phyloP scores from a whole-genome alignment of 2,888 invertebrate species.

The Spicauda simplicius region DNA sequence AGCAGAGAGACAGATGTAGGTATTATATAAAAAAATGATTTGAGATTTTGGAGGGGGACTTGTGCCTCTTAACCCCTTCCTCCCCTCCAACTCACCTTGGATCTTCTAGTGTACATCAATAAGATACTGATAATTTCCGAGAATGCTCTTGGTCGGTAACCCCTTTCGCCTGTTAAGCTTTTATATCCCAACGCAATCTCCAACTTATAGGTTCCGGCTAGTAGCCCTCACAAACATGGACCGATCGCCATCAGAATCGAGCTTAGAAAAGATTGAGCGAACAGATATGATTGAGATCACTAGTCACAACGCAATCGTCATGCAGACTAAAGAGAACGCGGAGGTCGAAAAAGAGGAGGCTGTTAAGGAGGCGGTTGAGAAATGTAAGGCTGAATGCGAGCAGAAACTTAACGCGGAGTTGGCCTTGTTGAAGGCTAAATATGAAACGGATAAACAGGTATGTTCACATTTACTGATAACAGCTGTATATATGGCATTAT shows the following conservation, averaged over 20 bases:
- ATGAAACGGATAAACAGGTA: constrained; percentile 83
- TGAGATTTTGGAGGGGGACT: too few relatives aligned
- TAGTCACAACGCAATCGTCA: constrained; percentile 87
- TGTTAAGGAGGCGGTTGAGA: constrained; percentile 78
- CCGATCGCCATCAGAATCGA: constrained; percentile 90
- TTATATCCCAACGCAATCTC: not conserved
- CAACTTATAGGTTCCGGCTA: constrained; percentile 85
- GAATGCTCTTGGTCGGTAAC: not conserved
- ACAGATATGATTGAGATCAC: constrained; percentile 86
- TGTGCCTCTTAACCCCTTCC: too few relatives aligned
- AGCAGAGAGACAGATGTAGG: too few relatives aligned
- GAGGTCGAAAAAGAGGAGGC: constrained; percentile 85
- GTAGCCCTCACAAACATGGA: constrained; percentile 91
- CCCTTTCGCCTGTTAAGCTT: not conserved
- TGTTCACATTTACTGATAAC: not conserved
- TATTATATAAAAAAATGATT: too few relatives aligned
- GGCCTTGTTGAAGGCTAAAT: constrained; percentile 67
- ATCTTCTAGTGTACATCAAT: too few relatives aligned
- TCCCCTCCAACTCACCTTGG: too few relatives aligned
- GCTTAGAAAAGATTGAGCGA: constrained; percentile 90
- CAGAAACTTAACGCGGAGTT: constrained; percentile 72
- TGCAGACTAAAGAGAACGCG: constrained; percentile 88
- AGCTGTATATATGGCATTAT: too few relatives aligned
- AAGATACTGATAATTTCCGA: too few relatives aligned
- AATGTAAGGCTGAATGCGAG: constrained; percentile 85